A percentile compares a stretch with the other conserved stretches of the same genome.
phyloP scores from a whole-genome alignment of 2,113 vertebrate species.

The Smithornis capensis region DNA sequence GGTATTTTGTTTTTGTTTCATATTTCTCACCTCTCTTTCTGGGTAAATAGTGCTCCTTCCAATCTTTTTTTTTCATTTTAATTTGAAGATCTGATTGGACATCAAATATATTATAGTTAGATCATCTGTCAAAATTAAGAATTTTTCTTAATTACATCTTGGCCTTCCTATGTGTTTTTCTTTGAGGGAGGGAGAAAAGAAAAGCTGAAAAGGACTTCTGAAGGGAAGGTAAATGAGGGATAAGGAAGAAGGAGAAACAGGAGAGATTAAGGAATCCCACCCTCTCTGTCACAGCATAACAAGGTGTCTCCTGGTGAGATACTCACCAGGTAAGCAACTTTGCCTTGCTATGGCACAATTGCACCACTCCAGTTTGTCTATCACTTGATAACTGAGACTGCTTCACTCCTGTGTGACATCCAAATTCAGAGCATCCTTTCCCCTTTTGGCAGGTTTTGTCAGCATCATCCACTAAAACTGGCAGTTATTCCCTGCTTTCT shows the following conservation, averaged over 20 bases:
- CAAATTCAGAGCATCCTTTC: neutral
- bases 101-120: neutral
- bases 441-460: neutral
- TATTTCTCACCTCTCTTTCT: neutral
- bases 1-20: neutral
- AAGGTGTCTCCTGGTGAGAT: neutral
- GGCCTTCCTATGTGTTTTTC: neutral
- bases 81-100: neutral
- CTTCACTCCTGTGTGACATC: fast-evolving
- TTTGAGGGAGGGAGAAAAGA: neutral
- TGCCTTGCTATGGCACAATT: neutral
- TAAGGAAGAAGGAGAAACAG: neutral
- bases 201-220: neutral
- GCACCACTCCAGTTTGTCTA: neutral
- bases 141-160: neutral
- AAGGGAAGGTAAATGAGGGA: neutral
- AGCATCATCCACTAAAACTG: neutral
- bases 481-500: neutral
- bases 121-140: neutral
- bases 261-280: neutral
- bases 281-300: neutral
- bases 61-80: no score
- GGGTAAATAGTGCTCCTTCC: neutral
- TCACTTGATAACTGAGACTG: neutral
- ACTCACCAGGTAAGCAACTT: neutral